Base-by-base conservation (phyloP, 2,797 vertebrate species). In the Peromyscus attwateri region DNA sequence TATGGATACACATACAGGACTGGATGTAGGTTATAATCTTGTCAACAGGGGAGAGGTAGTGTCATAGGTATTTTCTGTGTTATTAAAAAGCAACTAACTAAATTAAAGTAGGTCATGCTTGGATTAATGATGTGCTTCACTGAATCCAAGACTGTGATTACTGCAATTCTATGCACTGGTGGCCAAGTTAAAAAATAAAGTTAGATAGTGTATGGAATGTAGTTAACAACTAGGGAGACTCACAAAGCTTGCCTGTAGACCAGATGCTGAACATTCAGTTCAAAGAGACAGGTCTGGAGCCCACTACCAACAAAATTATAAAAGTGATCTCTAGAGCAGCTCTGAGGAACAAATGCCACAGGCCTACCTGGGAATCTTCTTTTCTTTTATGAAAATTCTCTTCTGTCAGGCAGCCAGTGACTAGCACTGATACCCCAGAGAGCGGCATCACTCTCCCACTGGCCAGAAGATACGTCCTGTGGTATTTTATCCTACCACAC, bases 341-440 rank as follows among this genome's bases (percentile, higher is more conserved):
- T 66, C 70, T 17, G 19, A 81, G 75, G 16, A 95, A 40, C 29
- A 76, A 68, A 57, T 25, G 6, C 3, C 40, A 83, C 84, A 80
- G 87, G 80, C 93, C 57, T 81, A 97, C 96, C 94, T 92, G 88
- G 64, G 92, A 60, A 64, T 55, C 4, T 40, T 60, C 37, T 77
- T 94, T 87, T 17, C 55, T 95, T 87, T 76, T 40, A 76, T 2
- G 49, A 83, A 87, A 60, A 57, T 95, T 52, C 71, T 90, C 66
- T 81, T 46, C 92, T 52, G 14, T 52, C 49, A 52, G 49, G 49
- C 49, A 52, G 31, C n/a, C 21, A 76, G 75, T 0, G 1, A 52
- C 23, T 1, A 46, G 75, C 60, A 12, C 0, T 0, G 16, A 92
- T 91, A 49, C 19, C 11, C 17, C 1, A 3, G 60, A 29, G 70